Base-by-base conservation (phyloP, 2,113 vertebrate species). In the Gobiocypris rarus region DNA sequence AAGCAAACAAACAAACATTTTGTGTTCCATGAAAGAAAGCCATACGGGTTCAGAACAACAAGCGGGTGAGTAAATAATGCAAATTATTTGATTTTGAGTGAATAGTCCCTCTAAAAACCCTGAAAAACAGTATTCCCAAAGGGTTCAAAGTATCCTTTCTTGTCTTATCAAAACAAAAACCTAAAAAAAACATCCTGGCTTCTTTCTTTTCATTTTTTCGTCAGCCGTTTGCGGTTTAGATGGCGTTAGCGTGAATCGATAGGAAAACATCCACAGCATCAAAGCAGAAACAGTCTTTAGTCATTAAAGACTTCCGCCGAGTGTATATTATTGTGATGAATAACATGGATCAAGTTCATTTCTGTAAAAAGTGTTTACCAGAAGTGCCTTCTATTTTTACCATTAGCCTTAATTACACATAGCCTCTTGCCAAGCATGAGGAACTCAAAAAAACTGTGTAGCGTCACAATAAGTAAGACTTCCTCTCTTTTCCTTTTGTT, bases 361-460 rank as follows among this genome's bases (percentile, higher is more conserved):
- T 63, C 31, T 34, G 45, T 71, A 34, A 3, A 56, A 81, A 81
- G 56, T 58, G 31, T 87, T 81, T 85, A 87, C 86, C 86, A 87
- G 86, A 87, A 85, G 38, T 71, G 22, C 9, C 4, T 74, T 85
- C 80, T 87, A 79, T 78, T 87, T 87, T 87, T 87, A 81, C 76
- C 59, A 65, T 75, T 79, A 38, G 19, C 41, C n/a, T 45, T 74
- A 85, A 80, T 82, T 87, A 78, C 73, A 24, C 69, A 58, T 63
- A 86, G 41, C 26, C 63, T n/a, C 24, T 61, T 61, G 78, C 78
- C 50, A 77, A 74, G 69, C 26, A 71, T 15, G 22, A 61, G 73
- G 26, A 58, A 77, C 50, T 10, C 28, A 43, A 65, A 65, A 85
- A 50, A 75, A 34, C 61, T 1, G 43, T 59, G 54, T 67, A 9